Evolutionary conservation across 1,140 invertebrate genomes (phyloP).

Genomic region (Zaprionus gabonicus): DNA sequence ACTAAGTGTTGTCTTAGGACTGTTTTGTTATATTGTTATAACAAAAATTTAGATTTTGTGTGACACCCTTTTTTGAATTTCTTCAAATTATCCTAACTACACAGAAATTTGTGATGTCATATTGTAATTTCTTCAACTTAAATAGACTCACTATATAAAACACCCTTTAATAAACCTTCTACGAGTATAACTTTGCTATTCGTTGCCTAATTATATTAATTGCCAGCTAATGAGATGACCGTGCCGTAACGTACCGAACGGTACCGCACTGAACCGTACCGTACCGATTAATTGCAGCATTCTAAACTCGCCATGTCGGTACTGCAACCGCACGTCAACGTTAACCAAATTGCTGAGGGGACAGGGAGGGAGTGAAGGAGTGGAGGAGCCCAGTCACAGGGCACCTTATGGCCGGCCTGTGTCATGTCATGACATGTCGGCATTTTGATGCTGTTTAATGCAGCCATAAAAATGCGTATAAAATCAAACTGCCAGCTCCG

Average conservation of each 20-base stretch:
- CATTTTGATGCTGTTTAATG: slow-evolving; percentile 40
- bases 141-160: neutral
- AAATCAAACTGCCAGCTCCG: slow-evolving; percentile 55
- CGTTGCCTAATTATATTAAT: neutral
- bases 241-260: too few relatives aligned
- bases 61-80: too few relatives aligned
- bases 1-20: too few relatives aligned
- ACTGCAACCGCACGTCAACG: neutral
- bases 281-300: neutral
- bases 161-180: neutral
- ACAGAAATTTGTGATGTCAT: too few relatives aligned
- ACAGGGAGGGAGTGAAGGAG: too few relatives aligned
- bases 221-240: slow-evolving; percentile 1
- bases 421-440: slow-evolving; percentile 37
- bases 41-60: too few relatives aligned
- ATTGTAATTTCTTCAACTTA: too few relatives aligned
- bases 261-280: too few relatives aligned
- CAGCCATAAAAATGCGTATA: slow-evolving; percentile 60
- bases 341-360: too few relatives aligned
- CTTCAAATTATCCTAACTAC: too few relatives aligned
- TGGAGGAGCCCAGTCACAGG: too few relatives aligned
- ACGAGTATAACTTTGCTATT: neutral
- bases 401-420: neutral
- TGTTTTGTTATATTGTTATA: too few relatives aligned
- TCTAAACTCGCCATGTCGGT: neutral